Evolutionary conservation across 1,140 invertebrate genomes (phyloP).

Genomic region (Cherax quadricarinatus): DNA sequence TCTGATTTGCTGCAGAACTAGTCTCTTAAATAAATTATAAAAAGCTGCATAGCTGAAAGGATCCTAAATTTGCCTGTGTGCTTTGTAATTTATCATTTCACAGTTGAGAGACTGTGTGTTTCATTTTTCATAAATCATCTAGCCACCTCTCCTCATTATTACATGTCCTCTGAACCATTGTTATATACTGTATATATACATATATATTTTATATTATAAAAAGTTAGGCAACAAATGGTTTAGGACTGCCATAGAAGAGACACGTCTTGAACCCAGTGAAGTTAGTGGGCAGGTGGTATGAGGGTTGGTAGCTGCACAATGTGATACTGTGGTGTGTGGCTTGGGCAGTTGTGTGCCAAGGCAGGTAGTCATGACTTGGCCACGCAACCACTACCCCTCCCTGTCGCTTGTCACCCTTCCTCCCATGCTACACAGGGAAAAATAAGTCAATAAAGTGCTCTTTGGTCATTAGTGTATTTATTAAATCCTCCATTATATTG

Average conservation of each 20-base stretch:
- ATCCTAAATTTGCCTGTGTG: constrained; percentile 20
- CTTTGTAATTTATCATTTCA: constrained; percentile 43
- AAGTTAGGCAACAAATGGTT: constrained; percentile 21
- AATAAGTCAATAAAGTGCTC: constrained; percentile 68
- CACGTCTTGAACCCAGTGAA: neutral
- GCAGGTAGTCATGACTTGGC: constrained; percentile 52
- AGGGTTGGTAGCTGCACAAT: constrained; percentile 52
- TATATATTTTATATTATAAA: neutral
- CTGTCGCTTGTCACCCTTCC: constrained; percentile 67
- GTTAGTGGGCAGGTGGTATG: constrained; percentile 27
- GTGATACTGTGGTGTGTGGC: constrained; percentile 63
- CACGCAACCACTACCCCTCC: constrained; percentile 55
- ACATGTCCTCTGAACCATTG: constrained; percentile 37
- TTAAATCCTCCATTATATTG: neutral
- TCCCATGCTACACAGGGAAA: constrained; percentile 67
- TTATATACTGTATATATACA: neutral
- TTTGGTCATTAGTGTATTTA: constrained; percentile 52
- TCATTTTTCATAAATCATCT: constrained; percentile 27
- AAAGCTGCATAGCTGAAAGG: constrained; percentile 8
- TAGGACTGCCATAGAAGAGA: constrained; percentile 1
- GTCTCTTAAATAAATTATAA: constrained; percentile 33
- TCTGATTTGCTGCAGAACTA: constrained; percentile 58
- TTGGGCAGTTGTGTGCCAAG: constrained; percentile 57
- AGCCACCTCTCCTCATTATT: constrained; percentile 57
- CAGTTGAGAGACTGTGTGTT: constrained; percentile 27